Evolutionary conservation across 2,113 vertebrate genomes (phyloP), one percentile per base, ranked within the genome.

Genomic region (Anhinga anhinga): DNA sequence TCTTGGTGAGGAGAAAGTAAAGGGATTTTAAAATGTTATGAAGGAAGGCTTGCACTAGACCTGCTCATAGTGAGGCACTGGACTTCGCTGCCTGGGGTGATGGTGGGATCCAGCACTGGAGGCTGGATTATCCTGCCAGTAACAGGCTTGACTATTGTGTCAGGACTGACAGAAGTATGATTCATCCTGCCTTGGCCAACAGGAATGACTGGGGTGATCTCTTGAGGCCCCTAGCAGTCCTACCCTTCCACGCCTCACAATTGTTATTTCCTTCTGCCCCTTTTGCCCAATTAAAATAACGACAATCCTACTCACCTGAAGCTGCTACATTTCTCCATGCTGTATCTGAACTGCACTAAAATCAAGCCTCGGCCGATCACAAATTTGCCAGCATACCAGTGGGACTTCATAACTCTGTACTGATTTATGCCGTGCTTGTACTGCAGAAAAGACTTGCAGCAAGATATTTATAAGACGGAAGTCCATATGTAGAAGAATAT

Each of bases 381-480:
- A 76, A 34, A 65, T 61, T 55, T 88, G 26, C 40, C 86, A 76
- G 55, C 30, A 71, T 22, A 58, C 21, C 89, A 74, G 30, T 45
- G 58, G 58, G 62, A 61, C 40, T 67, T 62, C 42, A 62, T 3
- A 5, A 25, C 34, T 58, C 59, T 26, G n/a, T 52, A n/a, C 27
- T 19, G 49, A 76, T 71, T 85, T 88, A 55, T 53, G 44, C 23
- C 58, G 13, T 72, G 72, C 73, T 85, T 72, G 44, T 61, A 53
- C 36, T 56, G 50, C 44, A 87, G 82, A 91, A 85, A 84, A 93
- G 47, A 87, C 36, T 88, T 66, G 66, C 78, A 77, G 58, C 7
- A 61, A 91, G 78, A 38, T 86, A 94, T 94, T 91, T 92, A 62
- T 91, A 92, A 93, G 36, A 85, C 72, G 34, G 36, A 76, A 76